Conservation (phyloP, 2,888 invertebrate species). For the Erebia ligea region DNA sequence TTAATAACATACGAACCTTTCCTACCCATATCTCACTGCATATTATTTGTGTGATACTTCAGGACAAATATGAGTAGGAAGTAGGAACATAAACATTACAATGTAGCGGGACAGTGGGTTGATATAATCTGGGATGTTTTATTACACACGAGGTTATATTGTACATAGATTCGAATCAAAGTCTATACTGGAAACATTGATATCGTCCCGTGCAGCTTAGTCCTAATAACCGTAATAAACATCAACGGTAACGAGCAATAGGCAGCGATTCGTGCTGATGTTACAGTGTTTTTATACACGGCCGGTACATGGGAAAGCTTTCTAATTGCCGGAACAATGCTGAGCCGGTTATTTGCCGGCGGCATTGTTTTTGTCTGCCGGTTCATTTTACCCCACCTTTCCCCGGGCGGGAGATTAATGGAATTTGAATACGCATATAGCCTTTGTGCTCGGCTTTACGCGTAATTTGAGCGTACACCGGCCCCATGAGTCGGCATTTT, state of each 20-base stretch:
- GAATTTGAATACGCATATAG: constrained; percentile 83
- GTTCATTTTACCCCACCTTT: constrained; percentile 81
- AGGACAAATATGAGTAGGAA: constrained; percentile 9
- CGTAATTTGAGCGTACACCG: constrained; percentile 80
- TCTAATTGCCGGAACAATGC: constrained; percentile 84
- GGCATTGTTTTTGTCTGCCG: constrained; percentile 83
- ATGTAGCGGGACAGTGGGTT: constrained; percentile 1
- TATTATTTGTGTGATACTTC: not conserved
- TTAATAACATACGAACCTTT: constrained; percentile 36
- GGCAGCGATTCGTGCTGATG: constrained; percentile 82
- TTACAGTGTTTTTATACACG: constrained; percentile 83
- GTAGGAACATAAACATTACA: constrained; percentile 20
- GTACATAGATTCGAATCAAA: constrained; percentile 55
- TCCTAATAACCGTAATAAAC: constrained; percentile 83
- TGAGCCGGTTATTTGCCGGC: constrained; percentile 82
- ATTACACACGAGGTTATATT: constrained; percentile 30
- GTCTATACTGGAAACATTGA: constrained; percentile 66
- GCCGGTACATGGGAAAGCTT: constrained; percentile 83
- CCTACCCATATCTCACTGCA: constrained; percentile 34
- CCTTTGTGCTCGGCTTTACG: constrained; percentile 82
- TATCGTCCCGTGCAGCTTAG: constrained; percentile 75
- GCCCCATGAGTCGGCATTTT: constrained; percentile 77
- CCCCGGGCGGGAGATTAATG: constrained; percentile 80
- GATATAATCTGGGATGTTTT: constrained; percentile 22
- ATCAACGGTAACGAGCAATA: constrained; percentile 82